A percentile compares a stretch with the other conserved stretches of the same genome.
These are phyloP conservation scores for Odontesthes bonariensis DNA, from an alignment of 2,113 vertebrate genomes.

Conservation along the genomic window DNA sequence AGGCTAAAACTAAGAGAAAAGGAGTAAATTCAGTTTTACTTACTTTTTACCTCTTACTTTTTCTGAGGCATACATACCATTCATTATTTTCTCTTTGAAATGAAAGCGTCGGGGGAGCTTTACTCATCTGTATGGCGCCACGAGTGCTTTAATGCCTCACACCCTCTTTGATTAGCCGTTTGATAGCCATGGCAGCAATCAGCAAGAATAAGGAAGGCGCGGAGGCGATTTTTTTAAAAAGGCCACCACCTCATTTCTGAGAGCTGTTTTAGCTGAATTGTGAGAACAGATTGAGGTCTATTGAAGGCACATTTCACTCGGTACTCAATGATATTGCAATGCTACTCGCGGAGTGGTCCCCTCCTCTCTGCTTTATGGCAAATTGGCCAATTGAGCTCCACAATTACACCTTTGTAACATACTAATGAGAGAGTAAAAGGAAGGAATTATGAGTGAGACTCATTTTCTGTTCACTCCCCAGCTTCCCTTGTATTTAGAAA, in stretches of 20 bases:
- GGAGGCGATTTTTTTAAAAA: conserved; percentile 55
- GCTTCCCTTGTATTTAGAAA: neutral
- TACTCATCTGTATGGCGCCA: conserved; percentile 43
- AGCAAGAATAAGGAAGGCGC: conserved; percentile 60
- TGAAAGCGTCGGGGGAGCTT: conserved; percentile 34
- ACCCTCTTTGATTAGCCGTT: conserved; percentile 77
- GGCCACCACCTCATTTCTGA: conserved; percentile 54
- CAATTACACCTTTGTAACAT: conserved; percentile 68
- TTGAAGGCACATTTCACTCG: conserved; percentile 42
- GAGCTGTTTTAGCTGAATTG: conserved; percentile 59
- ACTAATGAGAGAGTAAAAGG: conserved; percentile 54
- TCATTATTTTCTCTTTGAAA: conserved; percentile 70
- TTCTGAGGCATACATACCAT: conserved; percentile 44
- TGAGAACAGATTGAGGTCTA: conserved; percentile 42
- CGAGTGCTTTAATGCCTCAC: conserved; percentile 43
- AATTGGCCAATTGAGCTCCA: conserved; percentile 65
- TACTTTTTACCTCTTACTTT: conserved; percentile 29
- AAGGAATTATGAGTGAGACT: conserved; percentile 56
- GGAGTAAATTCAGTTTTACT: conserved; percentile 20
- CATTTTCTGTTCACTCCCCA: neutral
- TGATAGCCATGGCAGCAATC: conserved; percentile 71
- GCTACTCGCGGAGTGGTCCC: conserved; percentile 50
- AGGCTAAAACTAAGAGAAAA: neutral
- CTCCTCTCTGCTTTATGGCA: conserved; percentile 46
- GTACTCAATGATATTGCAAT: conserved; percentile 27